Evolutionary conservation across 2,888 invertebrate genomes (phyloP).

Genomic region (Punctoribates punctum): DNA sequence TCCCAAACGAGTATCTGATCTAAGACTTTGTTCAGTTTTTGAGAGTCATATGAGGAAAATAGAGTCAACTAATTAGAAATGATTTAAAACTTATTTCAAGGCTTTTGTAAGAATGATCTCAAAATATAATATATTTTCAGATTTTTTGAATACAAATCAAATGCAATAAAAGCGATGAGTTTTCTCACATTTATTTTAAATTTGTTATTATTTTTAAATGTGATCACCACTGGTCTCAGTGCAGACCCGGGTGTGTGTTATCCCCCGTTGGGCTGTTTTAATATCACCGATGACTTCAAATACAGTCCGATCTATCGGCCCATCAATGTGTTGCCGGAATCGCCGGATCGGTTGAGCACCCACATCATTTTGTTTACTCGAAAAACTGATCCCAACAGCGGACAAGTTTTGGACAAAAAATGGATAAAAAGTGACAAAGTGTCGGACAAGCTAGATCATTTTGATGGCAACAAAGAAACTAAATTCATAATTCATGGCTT

Average conservation of each 20-base stretch:
- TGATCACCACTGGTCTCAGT: too few relatives aligned
- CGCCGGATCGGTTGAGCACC: conserved; percentile 42
- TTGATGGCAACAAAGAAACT: conserved; percentile 35
- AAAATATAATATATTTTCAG: too few relatives aligned
- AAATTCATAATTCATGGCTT: conserved; percentile 46
- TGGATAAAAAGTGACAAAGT: conserved; percentile 30
- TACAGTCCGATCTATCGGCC: conserved; percentile 45
- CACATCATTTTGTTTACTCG: conserved; percentile 43
- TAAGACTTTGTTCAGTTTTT: too few relatives aligned
- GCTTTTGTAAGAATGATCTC: too few relatives aligned
- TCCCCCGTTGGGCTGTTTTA: conserved; percentile 45
- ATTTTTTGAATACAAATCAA: too few relatives aligned
- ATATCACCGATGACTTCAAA: conserved; percentile 44
- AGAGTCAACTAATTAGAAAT: too few relatives aligned
- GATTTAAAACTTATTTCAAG: too few relatives aligned
- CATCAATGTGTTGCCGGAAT: conserved; percentile 44
- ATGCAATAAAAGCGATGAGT: too few relatives aligned
- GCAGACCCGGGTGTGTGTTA: background rate
- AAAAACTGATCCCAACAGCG: background rate
- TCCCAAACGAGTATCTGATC: too few relatives aligned
- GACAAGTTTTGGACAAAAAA: conserved; percentile 37
- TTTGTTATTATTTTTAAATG: too few relatives aligned
- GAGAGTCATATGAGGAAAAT: too few relatives aligned
- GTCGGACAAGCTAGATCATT: conserved; percentile 40
- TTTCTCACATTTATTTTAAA: too few relatives aligned